Conservation (phyloP, 2,888 invertebrate species). For the Eristalis tenax region DNA sequence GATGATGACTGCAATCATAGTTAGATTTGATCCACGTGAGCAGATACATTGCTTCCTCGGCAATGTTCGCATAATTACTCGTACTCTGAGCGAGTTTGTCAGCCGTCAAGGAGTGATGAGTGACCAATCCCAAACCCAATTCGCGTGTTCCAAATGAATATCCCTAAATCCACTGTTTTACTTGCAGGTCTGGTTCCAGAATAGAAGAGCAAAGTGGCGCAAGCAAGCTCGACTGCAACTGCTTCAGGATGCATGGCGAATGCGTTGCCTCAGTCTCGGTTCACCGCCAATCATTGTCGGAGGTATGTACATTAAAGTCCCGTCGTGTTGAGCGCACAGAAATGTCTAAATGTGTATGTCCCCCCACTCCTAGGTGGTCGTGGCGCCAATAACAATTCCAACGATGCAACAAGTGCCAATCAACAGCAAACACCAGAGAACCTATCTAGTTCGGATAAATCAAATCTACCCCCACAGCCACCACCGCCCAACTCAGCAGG, state of each 20-base stretch:
- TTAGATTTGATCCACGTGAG: too few species aligned
- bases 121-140: too few species aligned
- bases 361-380: slow-evolving; percentile 67
- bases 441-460: slow-evolving; percentile 75
- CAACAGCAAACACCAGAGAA: slow-evolving; percentile 77
- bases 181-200: slow-evolving; percentile 94
- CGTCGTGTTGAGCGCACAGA: neutral
- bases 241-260: slow-evolving; percentile 94
- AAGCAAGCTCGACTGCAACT: slow-evolving; percentile 93
- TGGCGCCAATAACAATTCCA: slow-evolving; percentile 64
- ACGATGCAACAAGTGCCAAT: slow-evolving; percentile 71
- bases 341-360: neutral
- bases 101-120: too few species aligned
- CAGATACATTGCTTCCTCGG: too few species aligned
- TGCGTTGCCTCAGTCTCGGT: slow-evolving; percentile 90
- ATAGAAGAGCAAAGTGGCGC: slow-evolving; percentile 94
- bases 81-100: too few species aligned
- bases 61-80: too few species aligned
- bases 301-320: slow-evolving; percentile 71
- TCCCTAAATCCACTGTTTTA: neutral
- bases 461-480: slow-evolving; percentile 68
- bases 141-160: neutral
- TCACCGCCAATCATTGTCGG: slow-evolving; percentile 85
- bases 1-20: too few species aligned
- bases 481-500: slow-evolving; percentile 69